These are phyloP conservation scores for Geopemphigus sp. DNA, from an alignment of 1,140 invertebrate genomes.

Conservation along the genomic window DNA sequence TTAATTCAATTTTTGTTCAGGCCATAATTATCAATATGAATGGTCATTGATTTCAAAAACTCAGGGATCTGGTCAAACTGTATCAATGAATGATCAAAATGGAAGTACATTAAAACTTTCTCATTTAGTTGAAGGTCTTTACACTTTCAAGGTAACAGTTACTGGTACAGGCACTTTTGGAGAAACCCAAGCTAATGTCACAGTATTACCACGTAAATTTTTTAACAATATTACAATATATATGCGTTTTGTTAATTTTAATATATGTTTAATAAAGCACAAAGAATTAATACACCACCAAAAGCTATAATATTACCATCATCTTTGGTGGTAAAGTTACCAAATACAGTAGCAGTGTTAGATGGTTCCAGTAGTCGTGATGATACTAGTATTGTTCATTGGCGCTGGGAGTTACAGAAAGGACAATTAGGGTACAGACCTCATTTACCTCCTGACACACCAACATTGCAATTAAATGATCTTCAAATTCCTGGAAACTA, in stretches of 20 bases:
- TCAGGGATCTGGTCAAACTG: conserved; percentile 56
- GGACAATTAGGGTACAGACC: conserved; percentile 84
- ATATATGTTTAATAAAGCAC: conserved; percentile 59
- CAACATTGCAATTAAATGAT: conserved; percentile 81
- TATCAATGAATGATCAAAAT: conserved; percentile 74
- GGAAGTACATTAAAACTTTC: conserved; percentile 72
- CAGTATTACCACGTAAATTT: conserved; percentile 75
- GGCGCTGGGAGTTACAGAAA: conserved; percentile 84
- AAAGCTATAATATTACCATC: conserved; percentile 81
- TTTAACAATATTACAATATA: not conserved
- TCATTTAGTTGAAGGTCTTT: conserved; percentile 79
- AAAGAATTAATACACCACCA: conserved; percentile 80
- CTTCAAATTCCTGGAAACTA: conserved; percentile 84
- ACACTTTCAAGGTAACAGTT: conserved; percentile 84
- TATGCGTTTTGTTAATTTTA: not conserved
- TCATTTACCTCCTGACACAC: conserved; percentile 67
- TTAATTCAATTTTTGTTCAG: conserved; percentile 24
- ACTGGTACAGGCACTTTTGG: conserved; percentile 72
- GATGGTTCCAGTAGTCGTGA: conserved; percentile 76
- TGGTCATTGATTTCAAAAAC: conserved; percentile 77
- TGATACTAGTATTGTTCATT: conserved; percentile 62
- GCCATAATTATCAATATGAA: conserved; percentile 71
- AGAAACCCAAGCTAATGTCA: conserved; percentile 84
- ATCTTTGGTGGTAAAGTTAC: conserved; percentile 80
- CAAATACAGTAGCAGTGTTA: conserved; percentile 83